Base-by-base conservation (phyloP, 2,888 invertebrate genomes). In the Lochmaea crataegi region DNA sequence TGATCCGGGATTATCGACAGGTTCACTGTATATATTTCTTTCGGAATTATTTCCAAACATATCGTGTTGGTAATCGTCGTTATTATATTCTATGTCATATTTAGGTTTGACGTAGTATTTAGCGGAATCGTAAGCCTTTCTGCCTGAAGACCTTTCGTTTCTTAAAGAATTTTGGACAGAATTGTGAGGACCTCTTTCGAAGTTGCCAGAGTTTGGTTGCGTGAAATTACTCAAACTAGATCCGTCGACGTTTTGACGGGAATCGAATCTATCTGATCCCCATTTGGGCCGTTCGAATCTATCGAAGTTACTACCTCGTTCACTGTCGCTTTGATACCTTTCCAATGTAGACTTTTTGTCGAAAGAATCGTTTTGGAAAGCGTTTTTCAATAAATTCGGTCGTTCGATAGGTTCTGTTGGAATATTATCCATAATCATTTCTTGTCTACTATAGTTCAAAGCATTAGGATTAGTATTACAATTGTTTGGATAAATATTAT, bases 381-480 rank as follows among this genome's bases (percentile, higher is more conserved):
- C 87, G 26, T 87, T 90, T 68, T 90, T 87, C 60, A 91, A 80
- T 12, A 91, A 86, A 80, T 90, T 90, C 1, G 90, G 86, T 76
- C 89, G 87, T 68, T 86, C 86, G 77, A 90, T 82, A 61, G 90
- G 71, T 75, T 86, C 86, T 85, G 80, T 89, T 84, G 80, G 89
- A 79, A 79, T 84, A 83, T 76, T 90, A 86, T 80, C 88, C 84
- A 80, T 82, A 85, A 86, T 86, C 86, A 86, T 86, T 74, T 85
- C 87, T 74, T 85, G 86, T 73, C 77, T 88, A 86, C 94, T 94
- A 83, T 95, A 96, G 63, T 95, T 95, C 80, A 95, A 92, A 12
- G 95, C 90, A 78, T 95, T 95, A 11, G 95, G 94, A 82, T 95
- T 96, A 4, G 95, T 93, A 82, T 93, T 94, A 84, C 95, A 95